Evolutionary conservation across 2,113 vertebrate genomes (phyloP).

Genomic region (Sylvia atricapilla): DNA sequence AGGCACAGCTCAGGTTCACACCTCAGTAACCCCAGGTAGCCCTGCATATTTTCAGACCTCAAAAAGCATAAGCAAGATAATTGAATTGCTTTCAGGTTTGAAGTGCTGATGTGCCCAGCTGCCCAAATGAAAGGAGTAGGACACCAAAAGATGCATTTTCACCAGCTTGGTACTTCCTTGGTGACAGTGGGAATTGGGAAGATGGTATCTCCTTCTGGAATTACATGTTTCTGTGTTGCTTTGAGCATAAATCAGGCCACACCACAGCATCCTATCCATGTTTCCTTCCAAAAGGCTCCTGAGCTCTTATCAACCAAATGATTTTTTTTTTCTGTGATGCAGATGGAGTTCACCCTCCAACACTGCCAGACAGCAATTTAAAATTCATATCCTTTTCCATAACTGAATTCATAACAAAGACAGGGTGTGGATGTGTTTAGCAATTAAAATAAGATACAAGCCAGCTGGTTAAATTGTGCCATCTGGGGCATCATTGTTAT

Average conservation of each 20-base stretch:
- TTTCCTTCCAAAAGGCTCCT: not conserved
- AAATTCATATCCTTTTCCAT: not conserved
- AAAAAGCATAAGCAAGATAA: not conserved
- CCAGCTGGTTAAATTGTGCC: not conserved
- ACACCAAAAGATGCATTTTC: not conserved
- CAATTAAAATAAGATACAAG: not conserved
- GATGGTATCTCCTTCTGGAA: not conserved
- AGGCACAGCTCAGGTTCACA: not conserved
- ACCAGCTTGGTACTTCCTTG: not conserved
- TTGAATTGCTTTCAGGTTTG: not conserved
- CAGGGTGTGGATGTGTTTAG: not conserved
- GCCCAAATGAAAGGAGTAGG: not conserved
- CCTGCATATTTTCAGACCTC: not conserved
- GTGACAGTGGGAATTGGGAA: not conserved
- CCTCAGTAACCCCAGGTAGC: not conserved
- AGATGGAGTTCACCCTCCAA: not conserved
- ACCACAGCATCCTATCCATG: not conserved
- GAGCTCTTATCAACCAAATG: not conserved
- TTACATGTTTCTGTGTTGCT: not conserved
- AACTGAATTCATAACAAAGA: constrained; percentile 9
- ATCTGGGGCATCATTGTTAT: not conserved
- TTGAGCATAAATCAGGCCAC: not conserved
- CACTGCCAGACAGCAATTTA: not conserved
- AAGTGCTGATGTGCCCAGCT: not conserved
- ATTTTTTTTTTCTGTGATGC: not conserved